phyloP scores from a whole-genome alignment of 2,888 invertebrate species.

The Coelogynopora nodosa region DNA sequence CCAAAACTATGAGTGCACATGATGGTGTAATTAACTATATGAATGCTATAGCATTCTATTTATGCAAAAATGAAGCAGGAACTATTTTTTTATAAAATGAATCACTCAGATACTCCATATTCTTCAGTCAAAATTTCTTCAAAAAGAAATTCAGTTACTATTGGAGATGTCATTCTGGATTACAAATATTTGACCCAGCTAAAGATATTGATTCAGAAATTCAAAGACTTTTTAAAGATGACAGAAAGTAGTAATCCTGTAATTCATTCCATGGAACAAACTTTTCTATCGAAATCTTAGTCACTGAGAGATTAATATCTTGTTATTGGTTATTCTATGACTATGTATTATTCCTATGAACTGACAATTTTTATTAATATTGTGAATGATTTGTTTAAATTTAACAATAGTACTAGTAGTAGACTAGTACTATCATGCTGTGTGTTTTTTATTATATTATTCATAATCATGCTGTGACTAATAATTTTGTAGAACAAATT shows the following conservation, averaged over 20 bases:
- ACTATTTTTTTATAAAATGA: conserved; percentile 26
- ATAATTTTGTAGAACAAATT: neutral
- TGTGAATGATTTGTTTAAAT: neutral
- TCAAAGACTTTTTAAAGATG: neutral
- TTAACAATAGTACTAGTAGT: neutral
- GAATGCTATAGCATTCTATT: neutral
- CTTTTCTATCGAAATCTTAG: neutral
- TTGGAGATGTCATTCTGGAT: neutral
- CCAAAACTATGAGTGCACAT: neutral
- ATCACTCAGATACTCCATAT: conserved; percentile 23
- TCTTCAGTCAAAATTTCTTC: conserved; percentile 20
- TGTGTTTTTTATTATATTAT: neutral
- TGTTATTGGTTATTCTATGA: neutral
- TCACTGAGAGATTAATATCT: neutral
- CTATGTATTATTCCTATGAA: neutral
- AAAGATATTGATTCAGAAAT: neutral
- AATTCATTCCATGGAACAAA: neutral
- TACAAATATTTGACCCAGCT: neutral
- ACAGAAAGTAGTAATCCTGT: neutral
- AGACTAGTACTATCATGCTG: neutral
- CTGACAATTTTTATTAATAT: neutral
- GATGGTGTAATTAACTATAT: conserved; percentile 17
- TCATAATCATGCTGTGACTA: neutral
- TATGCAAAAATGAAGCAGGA: neutral
- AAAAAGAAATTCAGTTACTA: neutral